phyloP scores from a whole-genome alignment of 1,140 invertebrate species.

The Eupeodes corollae region DNA sequence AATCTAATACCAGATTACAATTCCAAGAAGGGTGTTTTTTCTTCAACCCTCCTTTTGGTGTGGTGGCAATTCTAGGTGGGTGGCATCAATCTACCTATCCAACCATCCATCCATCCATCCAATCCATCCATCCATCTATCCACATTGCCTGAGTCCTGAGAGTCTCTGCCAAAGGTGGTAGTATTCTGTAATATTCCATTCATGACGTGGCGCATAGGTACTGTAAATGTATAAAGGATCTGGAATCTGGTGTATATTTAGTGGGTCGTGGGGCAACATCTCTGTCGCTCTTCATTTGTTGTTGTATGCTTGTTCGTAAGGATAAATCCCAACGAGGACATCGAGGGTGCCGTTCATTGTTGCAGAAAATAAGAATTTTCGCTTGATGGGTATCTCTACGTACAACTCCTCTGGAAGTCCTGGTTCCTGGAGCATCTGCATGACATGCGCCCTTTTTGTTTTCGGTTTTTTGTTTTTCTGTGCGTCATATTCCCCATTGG shows the following conservation, averaged over 20 bases:
- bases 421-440: not conserved
- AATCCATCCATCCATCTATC: not conserved
- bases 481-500: conserved; percentile 7
- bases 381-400: conserved; percentile 2
- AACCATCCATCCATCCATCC: too few relatives aligned
- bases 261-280: not conserved
- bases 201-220: too few relatives aligned
- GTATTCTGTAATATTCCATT: too few relatives aligned
- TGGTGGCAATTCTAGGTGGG: not conserved
- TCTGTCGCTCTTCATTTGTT: too few relatives aligned
- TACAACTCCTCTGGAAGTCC: not conserved
- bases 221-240: too few relatives aligned
- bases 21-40: conserved; percentile 13
- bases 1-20: conserved; percentile 38
- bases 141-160: too few relatives aligned
- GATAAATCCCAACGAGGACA: not conserved
- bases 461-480: conserved; percentile 6
- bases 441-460: conserved; percentile 9
- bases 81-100: too few relatives aligned
- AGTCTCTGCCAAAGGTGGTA: not conserved
- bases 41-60: too few relatives aligned
- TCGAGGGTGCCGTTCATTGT: conserved; percentile 9
- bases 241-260: too few relatives aligned
- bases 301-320: not conserved
- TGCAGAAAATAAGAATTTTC: conserved; percentile 11